Base-by-base conservation (phyloP, 2,888 invertebrate genomes). In the Amblyteles armatorius region DNA sequence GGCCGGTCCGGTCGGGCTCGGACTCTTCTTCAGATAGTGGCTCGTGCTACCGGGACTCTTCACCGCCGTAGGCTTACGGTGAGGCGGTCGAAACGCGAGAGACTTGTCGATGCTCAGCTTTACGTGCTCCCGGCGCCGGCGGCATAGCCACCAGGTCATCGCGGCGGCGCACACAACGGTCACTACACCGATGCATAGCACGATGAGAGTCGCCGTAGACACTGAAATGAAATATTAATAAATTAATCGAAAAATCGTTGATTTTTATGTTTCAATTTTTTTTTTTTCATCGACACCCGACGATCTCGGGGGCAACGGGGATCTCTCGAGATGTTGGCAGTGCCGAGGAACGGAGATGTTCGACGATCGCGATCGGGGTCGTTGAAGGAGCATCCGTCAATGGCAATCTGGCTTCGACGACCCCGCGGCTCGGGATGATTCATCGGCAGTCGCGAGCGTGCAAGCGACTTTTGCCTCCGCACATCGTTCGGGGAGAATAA, bases 11-110 rank as follows among this genome's bases (percentile, higher is more conserved):
- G 98, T 98, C 0, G 98, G 98, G 85, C 98, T 98, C 0, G 98
- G 98, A n/a, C 97, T 98, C 94, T 98, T 99, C 95, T 98, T 98
- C 93, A 98, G 94, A 94, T 98, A 98, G 93, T 98, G 98, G 40
- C 96, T 96, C 87, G 96, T 96, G 16, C 97, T 97, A 76, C 97
- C 97, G 0, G 98, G 98, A 85, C 97, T 98, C 88, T 97, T 97
- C 78, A 98, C 98, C 0, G 97, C 97, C 0, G 97, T 97, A 5
- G 97, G 97, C 87, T 97, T 96, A 0, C 97, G 95, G 81, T 92
- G 93, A 0, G 97, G 96, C 0, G 96, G 96, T 87, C 96, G 96
- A 94, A 96, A 96, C 60, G 97, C 96, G 94, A 95, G 92, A 68
- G 94, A 95, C 88, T 95, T 95, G 88, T 96, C 96, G 29, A 95